These are phyloP conservation scores for Apostichopus leukothele DNA, from an alignment of 53 echinoderm and acorn worm genomes.

Conservation along the genomic window DNA sequence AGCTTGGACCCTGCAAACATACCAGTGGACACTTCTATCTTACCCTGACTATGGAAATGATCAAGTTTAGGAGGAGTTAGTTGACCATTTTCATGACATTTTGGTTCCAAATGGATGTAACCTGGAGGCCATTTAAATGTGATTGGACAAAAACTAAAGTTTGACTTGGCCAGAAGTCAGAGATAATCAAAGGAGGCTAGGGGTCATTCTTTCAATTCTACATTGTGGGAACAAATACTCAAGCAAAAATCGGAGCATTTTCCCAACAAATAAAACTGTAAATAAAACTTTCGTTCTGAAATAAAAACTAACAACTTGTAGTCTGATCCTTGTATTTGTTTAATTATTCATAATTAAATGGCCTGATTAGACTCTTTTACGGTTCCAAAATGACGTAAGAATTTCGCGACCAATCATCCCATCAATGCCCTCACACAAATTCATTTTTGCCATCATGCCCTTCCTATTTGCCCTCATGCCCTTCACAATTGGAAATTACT, in stretches of 20 bases:
- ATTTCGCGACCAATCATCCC: no score
- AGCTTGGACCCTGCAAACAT: constrained; percentile 53
- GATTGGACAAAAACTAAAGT: constrained; percentile 35
- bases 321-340: no score
- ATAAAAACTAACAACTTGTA: no score
- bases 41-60: constrained; percentile 49
- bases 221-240: neutral
- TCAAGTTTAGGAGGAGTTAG: constrained; percentile 24
- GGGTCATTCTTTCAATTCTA: constrained; percentile 1
- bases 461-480: no score
- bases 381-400: no score
- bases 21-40: constrained; percentile 31
- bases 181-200: neutral
- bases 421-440: no score
- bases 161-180: neutral
- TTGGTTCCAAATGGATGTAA: constrained; percentile 51
- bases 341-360: no score
- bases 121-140: constrained; percentile 35
- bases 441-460: no score
- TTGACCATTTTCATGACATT: constrained; percentile 56
- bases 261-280: neutral
- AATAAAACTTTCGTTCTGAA: no score
- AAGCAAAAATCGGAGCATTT: neutral
- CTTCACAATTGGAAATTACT: no score
- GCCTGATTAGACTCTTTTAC: no score